Evolutionary conservation across 2,113 vertebrate genomes (phyloP), one percentile per base, ranked within the genome.

Genomic region (Stegastes partitus): DNA sequence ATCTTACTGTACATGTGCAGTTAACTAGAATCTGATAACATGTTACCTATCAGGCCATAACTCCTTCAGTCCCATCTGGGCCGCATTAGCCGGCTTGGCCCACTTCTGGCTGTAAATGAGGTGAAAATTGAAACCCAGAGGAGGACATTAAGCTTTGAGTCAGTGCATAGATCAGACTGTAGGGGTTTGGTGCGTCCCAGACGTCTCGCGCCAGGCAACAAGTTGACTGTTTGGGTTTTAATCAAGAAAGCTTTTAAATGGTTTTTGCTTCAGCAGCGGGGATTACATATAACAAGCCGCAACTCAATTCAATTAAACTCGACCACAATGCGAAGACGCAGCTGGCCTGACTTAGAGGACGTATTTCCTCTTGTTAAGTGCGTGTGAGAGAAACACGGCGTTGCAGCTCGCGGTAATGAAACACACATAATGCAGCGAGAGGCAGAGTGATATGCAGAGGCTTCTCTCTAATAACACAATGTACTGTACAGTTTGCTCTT

Each of bases 101-200:
- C 70, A 47, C 71, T 59, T 68, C 19, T 19, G 28, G 18, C 54
- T 49, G 45, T 44, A 62, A 73, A 83, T 69, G 57, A 80, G 81
- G 81, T 83, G 81, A 80, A 73, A 80, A 87, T 74, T 73, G 63
- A 83, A 77, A 73, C 62, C 63, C 9, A 10, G 23, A 25, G 39
- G 42, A 44, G 39, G 8, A 66, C 55, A 62, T 18, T 49, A 42
- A 22, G 22, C 62, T 59, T 15, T 16, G 54, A 73, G 42, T 22
- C 1, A 0, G 34, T 18, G 11, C 21, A 44, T 0, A 22, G 49
- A 18, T 57, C 42, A 4, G 6, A 16, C 31, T 7, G 31, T 26
- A 22, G 1, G 5, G 37, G 16, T 45, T 19, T 5, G 25, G 2
- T 56, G 47, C 47, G 23, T 56, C 39, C 16, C 50, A 57, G 49